Percentiles rank a stretch among this genome's conserved stretches.
phyloP scores from a whole-genome alignment of 2,113 vertebrate species.

The Prolemur simus region DNA sequence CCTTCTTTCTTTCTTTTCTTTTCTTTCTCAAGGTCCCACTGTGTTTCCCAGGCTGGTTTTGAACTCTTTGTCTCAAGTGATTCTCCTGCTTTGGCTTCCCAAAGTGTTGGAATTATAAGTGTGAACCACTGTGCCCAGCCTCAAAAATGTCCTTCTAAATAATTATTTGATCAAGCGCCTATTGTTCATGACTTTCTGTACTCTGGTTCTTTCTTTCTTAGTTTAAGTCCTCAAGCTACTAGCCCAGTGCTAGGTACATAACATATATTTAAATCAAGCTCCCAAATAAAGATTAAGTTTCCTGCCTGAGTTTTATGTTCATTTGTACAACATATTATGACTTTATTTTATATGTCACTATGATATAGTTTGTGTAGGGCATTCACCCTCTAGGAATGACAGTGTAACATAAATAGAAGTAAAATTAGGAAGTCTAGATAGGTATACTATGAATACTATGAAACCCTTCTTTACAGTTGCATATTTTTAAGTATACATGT shows the following conservation, averaged over 20 bases:
- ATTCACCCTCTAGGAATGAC: neutral
- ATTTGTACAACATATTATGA: neutral
- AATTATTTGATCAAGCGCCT: neutral
- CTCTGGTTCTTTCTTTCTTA: neutral
- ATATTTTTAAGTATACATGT: neutral
- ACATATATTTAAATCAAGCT: neutral
- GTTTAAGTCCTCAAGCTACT: neutral
- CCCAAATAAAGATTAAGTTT: neutral
- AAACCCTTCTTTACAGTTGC: neutral
- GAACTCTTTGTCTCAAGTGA: no score
- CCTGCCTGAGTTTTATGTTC: neutral
- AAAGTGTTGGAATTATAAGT: no score
- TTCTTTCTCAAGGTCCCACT: no score
- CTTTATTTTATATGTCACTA: neutral
- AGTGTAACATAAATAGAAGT: neutral
- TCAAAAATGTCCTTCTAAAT: neutral
- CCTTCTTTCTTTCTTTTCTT: no score
- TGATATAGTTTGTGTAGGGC: neutral
- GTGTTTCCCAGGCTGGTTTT: no score
- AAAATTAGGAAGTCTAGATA: slow-evolving; percentile 2
- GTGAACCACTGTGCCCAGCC: neutral
- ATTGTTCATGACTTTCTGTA: neutral
- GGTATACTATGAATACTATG: neutral
- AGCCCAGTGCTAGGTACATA: neutral
- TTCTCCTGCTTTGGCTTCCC: no score